phyloP scores from a whole-genome alignment of 2,797 vertebrate species.

The Channallabes apus region DNA sequence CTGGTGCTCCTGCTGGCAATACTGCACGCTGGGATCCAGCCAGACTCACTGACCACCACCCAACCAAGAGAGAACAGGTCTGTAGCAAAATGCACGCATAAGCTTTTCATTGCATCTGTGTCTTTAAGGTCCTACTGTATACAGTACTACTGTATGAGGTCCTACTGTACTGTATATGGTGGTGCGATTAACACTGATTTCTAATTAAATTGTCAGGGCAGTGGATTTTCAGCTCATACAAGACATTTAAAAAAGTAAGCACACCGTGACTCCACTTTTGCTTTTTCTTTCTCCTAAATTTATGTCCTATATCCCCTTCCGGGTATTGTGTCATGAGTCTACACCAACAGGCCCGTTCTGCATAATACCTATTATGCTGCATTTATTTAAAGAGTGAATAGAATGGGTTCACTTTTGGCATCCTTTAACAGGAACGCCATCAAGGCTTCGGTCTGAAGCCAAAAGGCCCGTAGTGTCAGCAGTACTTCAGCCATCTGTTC shows the following conservation, averaged over 20 bases:
- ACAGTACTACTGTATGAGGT: too few species aligned
- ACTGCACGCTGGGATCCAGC: constrained; percentile 46
- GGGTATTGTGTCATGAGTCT: constrained; percentile 69
- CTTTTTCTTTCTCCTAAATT: constrained; percentile 54
- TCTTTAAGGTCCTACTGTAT: neutral
- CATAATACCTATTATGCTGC: constrained; percentile 64
- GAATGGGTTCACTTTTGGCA: constrained; percentile 53
- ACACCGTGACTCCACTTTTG: constrained; percentile 14
- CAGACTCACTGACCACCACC: constrained; percentile 1
- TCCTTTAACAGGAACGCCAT: constrained; percentile 51
- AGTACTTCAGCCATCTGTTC: constrained; percentile 58
- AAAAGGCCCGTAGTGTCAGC: constrained; percentile 49
- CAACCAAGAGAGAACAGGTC: neutral
- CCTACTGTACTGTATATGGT: too few species aligned
- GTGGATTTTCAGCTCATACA: too few species aligned
- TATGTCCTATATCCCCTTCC: constrained; percentile 69
- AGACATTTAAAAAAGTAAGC: neutral
- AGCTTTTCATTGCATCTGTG: neutral
- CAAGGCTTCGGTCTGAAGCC: constrained; percentile 56
- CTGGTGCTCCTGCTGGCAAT: constrained; percentile 55
- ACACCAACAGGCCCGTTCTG: constrained; percentile 33
- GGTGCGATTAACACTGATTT: neutral
- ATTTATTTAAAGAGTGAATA: constrained; percentile 62
- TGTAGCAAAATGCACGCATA: neutral
- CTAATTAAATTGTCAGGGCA: constrained; percentile 1